These are phyloP conservation scores for Amiota communis DNA, from an alignment of 2,888 invertebrate species.

Conservation along the genomic window DNA sequence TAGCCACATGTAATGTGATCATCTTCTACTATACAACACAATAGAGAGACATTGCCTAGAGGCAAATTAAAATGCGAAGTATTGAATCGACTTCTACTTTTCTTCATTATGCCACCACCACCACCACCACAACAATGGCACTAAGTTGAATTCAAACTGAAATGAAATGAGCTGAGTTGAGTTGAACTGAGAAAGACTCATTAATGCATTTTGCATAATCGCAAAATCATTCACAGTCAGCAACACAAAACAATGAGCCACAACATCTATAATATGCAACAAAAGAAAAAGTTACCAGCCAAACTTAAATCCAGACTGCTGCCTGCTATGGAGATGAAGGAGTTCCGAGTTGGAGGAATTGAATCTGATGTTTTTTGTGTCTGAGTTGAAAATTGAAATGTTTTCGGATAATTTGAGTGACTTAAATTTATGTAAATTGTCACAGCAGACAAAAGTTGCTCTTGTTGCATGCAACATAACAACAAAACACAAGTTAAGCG, in stretches of 20 bases:
- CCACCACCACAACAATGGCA: too few species aligned
- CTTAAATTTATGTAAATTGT: slow-evolving; percentile 71
- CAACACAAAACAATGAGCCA: slow-evolving; percentile 45
- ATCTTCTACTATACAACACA: too few species aligned
- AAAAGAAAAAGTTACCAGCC: slow-evolving; percentile 22
- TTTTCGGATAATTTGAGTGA: slow-evolving; percentile 68
- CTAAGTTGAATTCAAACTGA: too few species aligned
- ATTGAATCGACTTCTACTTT: too few species aligned
- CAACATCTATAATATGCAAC: slow-evolving; percentile 8
- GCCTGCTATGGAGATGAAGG: not conserved
- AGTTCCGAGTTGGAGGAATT: slow-evolving; percentile 42
- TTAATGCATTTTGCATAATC: slow-evolving; percentile 67
- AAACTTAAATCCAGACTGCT: slow-evolving; percentile 3
- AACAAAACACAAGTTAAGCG: slow-evolving; percentile 10
- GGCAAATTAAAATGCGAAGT: too few species aligned
- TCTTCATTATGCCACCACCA: too few species aligned
- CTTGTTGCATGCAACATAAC: not conserved
- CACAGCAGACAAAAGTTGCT: slow-evolving; percentile 58
- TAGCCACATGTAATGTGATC: slow-evolving; percentile 53
- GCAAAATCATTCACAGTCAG: slow-evolving; percentile 61
- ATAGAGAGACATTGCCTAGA: too few species aligned
- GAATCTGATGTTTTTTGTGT: slow-evolving; percentile 40
- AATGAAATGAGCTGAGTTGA: too few species aligned
- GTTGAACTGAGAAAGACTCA: slow-evolving; percentile 50
- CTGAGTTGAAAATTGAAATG: slow-evolving; percentile 56